Base-by-base conservation (phyloP, 2,888 invertebrate genomes). In the Drosophila lutescens region DNA sequence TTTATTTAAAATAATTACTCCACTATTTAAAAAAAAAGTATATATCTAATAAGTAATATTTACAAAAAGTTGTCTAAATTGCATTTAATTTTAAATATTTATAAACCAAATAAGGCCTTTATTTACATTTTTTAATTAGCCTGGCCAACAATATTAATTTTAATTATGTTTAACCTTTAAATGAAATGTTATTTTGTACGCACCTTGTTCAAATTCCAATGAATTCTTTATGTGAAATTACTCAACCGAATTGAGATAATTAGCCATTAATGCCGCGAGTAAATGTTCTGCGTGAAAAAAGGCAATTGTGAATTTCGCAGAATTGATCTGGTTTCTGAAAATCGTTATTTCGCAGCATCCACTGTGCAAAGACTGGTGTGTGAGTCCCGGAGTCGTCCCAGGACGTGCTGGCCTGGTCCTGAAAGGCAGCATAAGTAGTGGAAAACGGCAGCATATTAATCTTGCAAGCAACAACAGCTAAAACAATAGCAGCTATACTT, bases 391-490 rank as follows among this genome's bases (percentile, higher is more conserved):
- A n/a, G 58, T 41, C 74, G 73, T 74, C 71, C 61, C 78, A 78
- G 80, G 63, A 82, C 78, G 78, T 76, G 78, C 74, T 46, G 67
- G 67, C n/a, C 63, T 46, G 53, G 23, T 15, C 76, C 58, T 79
- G 81, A 86, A 81, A 79, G 84, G 76, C 86, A 84, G 79, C 84
- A 84, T 84, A 86, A 85, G 85, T 82, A 84, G 80, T 81, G 71
- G 82, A 86, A 85, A 80, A 77, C 78, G 80, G 80, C 82, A 85
- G 87, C 86, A 81, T 86, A 85, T 85, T 86, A 85, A 85, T 85
- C 86, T 86, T 77, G 63, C 58, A 59, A 81, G 46, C 67, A 79
- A 75, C 74, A 75, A 59, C 76, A 50, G 55, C 65, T 63, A 74
- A 51, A 77, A 68, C 71, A 80, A 54, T 53, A 76, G 59, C 76